Evolutionary conservation across 2,797 vertebrate species (phyloP), one percentile per base, ranked within the genome.

Genomic region (Dendrocincla tyrannina): DNA sequence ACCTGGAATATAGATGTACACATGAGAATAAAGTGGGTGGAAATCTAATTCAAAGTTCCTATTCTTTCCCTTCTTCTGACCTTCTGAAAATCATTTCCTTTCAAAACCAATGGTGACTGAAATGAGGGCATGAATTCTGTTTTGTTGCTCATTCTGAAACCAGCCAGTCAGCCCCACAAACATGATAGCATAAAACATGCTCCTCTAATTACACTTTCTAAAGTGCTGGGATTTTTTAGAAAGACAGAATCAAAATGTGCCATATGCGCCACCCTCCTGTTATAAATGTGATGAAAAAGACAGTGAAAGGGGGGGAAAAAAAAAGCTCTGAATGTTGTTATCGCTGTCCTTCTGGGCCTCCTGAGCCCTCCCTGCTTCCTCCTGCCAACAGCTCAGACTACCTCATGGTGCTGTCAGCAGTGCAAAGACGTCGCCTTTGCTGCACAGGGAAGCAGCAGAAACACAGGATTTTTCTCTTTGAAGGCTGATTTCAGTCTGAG

Each of bases 251-350:
- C 66, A 93, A 72, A 73, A 88, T 79, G 88, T 81, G 88, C 94
- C 96, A 95, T 94, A 96, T 95, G 96, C 83, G 7, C 94, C 88
- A 90, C 67, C 84, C 88, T 95, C 89, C 89, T 93, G 93, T 70
- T 91, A 88, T 46, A 86, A 95, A 93, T 86, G 77, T 87, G 92
- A 86, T 80, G 92, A 95, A 92, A 91, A 84, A 76, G 86, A 92
- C 92, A 1, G 66, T 24, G 85, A 93, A 95, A 96, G 88, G 39
- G 5, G 13, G 35, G 35, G 50, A 66, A 73, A 85, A 63, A 55
- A 84, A 85, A 85, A 75, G 17, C 85, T 81, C 67, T 32, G 89
- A 91, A 90, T 92, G 80, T 87, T 93, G 85, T 89, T 96, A 94
- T 52, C 9, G 8, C 80, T 90, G 88, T 84, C 92, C 91, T 91